Base-by-base conservation (phyloP, 2,888 invertebrate species). In the Apodemia zela region DNA sequence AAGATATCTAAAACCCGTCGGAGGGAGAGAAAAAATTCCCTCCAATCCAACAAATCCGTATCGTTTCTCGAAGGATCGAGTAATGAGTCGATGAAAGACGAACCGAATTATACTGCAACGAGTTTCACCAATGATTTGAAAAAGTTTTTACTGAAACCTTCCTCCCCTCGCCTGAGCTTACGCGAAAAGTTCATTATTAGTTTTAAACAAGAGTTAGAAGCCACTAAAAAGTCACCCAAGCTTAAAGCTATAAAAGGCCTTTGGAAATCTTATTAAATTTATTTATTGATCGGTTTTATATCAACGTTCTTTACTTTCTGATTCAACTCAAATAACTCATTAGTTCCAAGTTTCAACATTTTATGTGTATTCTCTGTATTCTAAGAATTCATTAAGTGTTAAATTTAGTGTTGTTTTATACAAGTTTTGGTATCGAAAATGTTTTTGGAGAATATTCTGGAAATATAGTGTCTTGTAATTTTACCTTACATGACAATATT, bases 101-200 rank as follows among this genome's bases (percentile, higher is more conserved):
- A 90, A 69, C 85, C 91, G 1, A 91, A 92, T 61, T 92, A 92
- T 66, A 92, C 92, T 15, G 92, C 92, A 6, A 91, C 87, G 69
- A 92, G 91, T 72, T 92, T 92, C 73, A 92, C 92, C 6, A 91
- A 92, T 67, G 92, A 92, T 69, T 72, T 92, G 67, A 92, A 92
- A 73, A 85, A 83, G 78, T 92, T 92, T 67, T 75, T 92, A 0
- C 70, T 92, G 61, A 88, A 86, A 65, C 92, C 92, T 15, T 78
- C 89, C 59, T 76, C 92, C 62, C 90, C 91, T 13, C 74, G 89
- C 17, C 79, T 85, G 38, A 92, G 91, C 70, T 74, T 92, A 47
- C 81, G 89, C 3, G 91, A 92, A 67, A 92, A 92, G 67, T 89
- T 92, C 72, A 83, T 92, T 61, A 88, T 79, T 11, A 91, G 92